These are phyloP conservation scores for Megalurothrips usitatus DNA, from an alignment of 2,888 invertebrate genomes.

Conservation along the genomic window DNA sequence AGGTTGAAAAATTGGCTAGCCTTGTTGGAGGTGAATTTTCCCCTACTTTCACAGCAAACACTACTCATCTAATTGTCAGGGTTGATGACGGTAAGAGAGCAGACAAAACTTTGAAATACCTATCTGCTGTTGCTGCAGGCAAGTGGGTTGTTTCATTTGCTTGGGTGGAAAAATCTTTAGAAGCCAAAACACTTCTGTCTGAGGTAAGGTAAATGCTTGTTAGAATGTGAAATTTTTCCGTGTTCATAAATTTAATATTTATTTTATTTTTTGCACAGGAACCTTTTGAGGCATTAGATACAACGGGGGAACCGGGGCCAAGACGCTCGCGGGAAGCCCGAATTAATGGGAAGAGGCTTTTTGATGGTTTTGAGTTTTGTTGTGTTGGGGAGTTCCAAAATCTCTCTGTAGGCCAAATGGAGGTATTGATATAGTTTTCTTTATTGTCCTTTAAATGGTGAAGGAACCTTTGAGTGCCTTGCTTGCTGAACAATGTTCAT, in stretches of 20 bases:
- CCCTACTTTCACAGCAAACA: not conserved
- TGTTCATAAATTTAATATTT: not conserved
- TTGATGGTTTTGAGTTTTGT: slow-evolving; percentile 2
- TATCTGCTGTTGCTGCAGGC: slow-evolving; percentile 27
- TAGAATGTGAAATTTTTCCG: not conserved
- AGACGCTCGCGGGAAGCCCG: not conserved
- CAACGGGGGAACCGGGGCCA: slow-evolving; percentile 29
- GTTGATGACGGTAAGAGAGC: slow-evolving; percentile 20
- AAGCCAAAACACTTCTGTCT: not conserved
- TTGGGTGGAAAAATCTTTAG: slow-evolving; percentile 19
- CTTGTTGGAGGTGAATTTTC: slow-evolving; percentile 23
- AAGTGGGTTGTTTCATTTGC: slow-evolving; percentile 26
- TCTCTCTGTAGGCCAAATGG: not conserved
- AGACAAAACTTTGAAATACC: slow-evolving; percentile 26
- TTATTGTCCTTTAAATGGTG: not conserved
- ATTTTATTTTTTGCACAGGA: slow-evolving; percentile 2
- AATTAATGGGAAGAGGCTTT: not conserved
- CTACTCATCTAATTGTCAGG: slow-evolving; percentile 28
- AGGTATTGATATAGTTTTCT: not conserved
- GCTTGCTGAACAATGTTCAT: not conserved
- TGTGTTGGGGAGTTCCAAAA: not conserved
- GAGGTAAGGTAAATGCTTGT: slow-evolving; percentile 9
- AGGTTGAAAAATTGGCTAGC: slow-evolving; percentile 15
- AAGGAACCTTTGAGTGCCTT: too few species aligned
- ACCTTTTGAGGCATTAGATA: not conserved